Base-by-base conservation (phyloP, 2,113 vertebrate genomes). In the Poeciliopsis prolifica region DNA sequence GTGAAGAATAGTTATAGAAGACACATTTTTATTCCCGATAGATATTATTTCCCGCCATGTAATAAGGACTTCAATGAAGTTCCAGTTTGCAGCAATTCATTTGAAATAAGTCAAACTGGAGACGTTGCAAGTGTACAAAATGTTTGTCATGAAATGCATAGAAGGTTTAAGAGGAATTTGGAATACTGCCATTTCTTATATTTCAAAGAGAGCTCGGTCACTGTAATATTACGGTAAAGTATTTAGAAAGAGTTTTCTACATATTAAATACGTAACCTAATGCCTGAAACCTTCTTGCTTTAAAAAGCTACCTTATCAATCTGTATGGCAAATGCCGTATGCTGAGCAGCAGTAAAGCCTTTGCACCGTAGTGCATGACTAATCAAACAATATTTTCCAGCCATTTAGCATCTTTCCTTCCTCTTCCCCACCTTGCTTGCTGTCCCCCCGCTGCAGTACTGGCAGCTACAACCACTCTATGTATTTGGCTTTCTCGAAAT, bases 301-400 rank as follows among this genome's bases (percentile, higher is more conserved):
- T 22, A 64, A 37, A 9, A 70, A 60, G 51, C 51, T n/a, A n/a
- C 24, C 9, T 1, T 58, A 7, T 17, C 24, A 22, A n/a, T n/a
- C 51, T 58, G 51, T 58, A 58, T 58, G 24, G 24, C 8, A 58
- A 58, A 70, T 40, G 37, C 24, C 28, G 29, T 44, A 26, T 6
- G 66, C 15, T 28, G 62, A 54, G 22, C 68, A 69, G 33, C 44
- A 44, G 13, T 51, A 17, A 44, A 74, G 1, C 29, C 65, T 44
- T 72, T 81, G 80, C 70, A 76, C 77, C 30, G 68, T 75, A 63
- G 63, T 77, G 89, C 88, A 89, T 90, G 91, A 75, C 61, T 65
- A 78, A n/a, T 12, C 42, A 63, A 84, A 74, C 40, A 58, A 3
- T 22, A 58, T 37, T 70, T 80, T 73, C 79, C 74, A 70, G 66